Evolutionary conservation across 53 echinoderm and acorn worm species (phyloP), one percentile per base, ranked within the genome.

Genomic region (Holothuria scabra): DNA sequence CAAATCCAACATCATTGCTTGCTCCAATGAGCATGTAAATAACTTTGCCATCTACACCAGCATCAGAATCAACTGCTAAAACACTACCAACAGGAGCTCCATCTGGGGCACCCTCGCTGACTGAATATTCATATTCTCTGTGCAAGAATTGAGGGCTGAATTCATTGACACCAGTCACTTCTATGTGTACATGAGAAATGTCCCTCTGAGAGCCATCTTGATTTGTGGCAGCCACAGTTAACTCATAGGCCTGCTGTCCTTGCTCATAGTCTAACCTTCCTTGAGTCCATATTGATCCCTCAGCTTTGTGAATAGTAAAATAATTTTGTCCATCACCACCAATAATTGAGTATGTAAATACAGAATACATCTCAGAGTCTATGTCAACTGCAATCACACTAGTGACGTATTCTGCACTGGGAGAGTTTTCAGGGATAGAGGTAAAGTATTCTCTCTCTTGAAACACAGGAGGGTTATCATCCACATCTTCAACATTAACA

Each of bases 381-480:
- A 86, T 88, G 74, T 97, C 97, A 20, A 88, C 88, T 31, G 97
- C 97, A 9, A 88, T 88, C 9, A 97, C 94, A 9, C 86, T 89
- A 28, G 90, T 86, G 28, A 97, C 92, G 14, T 87, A 82, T 14
- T 94, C 92, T 8, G 88, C 97, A 60, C 90, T 94, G 22, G 94
- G 94, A 16, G 94, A 91, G 46, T 97, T 97, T 80, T 97, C 97
- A n/a, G 86, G 88, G 62, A 97, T 90, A 65, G 88, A 71, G 13
- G 92, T 85, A n/a, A 62, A 76, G 88, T 97, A 97, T 37, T 85
- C 89, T 16, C 59, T 46, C 48, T 88, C 90, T 48, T 84, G 63
- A 46, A 97, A 97, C 71, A 92, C 64, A 3, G 97, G 97, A 56
- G 94, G 79, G 28, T 97, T 97, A 81, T 97, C 97, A 56, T 97